A percentile compares a stretch with the other conserved stretches of the same genome.
Conservation (phyloP, 2,113 vertebrate species). For the Phalacrocorax pelagicus region DNA sequence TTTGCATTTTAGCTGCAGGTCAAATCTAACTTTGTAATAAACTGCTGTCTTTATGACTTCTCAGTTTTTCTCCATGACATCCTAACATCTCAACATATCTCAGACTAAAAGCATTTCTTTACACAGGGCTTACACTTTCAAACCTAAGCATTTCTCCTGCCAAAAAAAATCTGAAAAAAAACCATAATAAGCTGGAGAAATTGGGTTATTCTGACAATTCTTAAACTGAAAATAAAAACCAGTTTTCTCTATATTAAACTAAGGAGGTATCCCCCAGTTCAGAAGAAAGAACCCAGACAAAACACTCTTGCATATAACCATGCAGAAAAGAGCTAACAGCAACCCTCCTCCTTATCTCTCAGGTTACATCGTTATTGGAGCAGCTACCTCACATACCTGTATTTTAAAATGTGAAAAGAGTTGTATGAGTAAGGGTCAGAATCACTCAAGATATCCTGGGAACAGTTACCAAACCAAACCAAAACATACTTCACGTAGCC, state of each 20-base stretch:
- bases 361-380: fast-evolving
- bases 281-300: background rate
- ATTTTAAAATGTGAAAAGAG: background rate
- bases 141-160: background rate
- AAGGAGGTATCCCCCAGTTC: background rate
- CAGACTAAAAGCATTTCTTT: background rate
- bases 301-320: background rate
- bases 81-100: background rate
- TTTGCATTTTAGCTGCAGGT: background rate
- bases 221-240: background rate
- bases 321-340: background rate
- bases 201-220: background rate
- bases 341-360: background rate
- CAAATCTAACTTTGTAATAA: background rate
- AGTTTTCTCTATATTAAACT: background rate
- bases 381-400: background rate
- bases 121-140: background rate
- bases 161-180: background rate
- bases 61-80: background rate
- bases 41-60: background rate
- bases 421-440: background rate
- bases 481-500: background rate
- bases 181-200: background rate
- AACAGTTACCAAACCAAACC: background rate
- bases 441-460: background rate